Base-by-base conservation (phyloP, 2,113 vertebrate genomes). In the Thalassoma bifasciatum region DNA sequence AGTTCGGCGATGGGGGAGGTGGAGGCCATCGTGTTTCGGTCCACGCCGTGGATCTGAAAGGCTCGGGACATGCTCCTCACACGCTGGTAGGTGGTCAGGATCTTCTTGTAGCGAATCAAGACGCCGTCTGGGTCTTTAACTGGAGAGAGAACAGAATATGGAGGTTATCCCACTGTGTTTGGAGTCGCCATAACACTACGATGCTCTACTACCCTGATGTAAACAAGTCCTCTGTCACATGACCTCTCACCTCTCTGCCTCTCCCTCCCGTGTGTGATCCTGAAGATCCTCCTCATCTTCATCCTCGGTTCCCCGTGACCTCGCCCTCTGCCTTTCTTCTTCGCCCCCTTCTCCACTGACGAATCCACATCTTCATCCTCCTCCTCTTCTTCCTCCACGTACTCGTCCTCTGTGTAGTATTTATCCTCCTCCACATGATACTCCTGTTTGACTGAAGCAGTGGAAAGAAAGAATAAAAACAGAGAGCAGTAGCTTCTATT, bases 21-120 rank as follows among this genome's bases (percentile, higher is more conserved):
- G 79, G 96, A 95, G 10, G 96, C 96, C 86, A 97, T 95, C 0
- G 96, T 97, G 93, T 97, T 97, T 0, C 96, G 91, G 90, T 97
- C 96, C 2, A 97, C 95, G 0, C 95, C 95, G 58, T 96, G 95
- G 79, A 96, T 92, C 88, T 96, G 95, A 26, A 96, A 97, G 61
- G 96, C 95, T 57, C 94, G 84, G n/a, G 95, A 96, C 96, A 97
- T 97, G 93, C 95, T 96, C 82, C 96, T 94, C 74, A 97, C 90
- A 52, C 95, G 93, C 91, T 97, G 96, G 88, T 96, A 97, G 19
- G 96, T 96, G 74, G 93, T 78, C 76, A 97, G 91, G 86, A 97
- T 97, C 93, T 96, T 96, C 84, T 96, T 95, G 73, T 97, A 97
- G 9, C 96, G 95, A 37, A 95, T 95, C 11, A 97, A 85, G 16